phyloP scores from a whole-genome alignment of 2,797 vertebrate genomes.

The Poecilia gillii region DNA sequence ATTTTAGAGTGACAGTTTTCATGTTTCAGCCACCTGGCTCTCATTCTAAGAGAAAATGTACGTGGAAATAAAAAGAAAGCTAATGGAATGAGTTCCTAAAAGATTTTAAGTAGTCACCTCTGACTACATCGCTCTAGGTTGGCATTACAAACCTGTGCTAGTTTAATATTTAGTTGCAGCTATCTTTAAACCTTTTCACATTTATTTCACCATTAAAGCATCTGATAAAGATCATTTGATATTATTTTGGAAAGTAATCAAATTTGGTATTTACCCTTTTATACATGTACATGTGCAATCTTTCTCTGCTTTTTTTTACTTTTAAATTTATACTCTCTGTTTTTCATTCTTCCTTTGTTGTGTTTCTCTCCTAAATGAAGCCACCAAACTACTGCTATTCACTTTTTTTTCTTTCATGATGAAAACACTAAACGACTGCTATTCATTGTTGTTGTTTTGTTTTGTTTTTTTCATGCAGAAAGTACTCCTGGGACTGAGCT shows the following conservation, averaged over 20 bases:
- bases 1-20: neutral
- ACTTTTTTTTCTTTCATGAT: neutral
- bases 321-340: neutral
- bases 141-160: neutral
- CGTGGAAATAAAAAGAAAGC: neutral
- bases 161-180: neutral
- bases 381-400: no score
- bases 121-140: neutral
- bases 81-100: neutral
- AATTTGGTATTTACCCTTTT: neutral
- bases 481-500: neutral
- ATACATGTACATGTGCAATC: neutral
- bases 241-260: neutral
- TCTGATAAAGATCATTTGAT: neutral
- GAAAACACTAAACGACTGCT: no score
- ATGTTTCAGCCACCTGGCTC: neutral
- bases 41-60: neutral
- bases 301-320: neutral
- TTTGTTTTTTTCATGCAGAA: neutral
- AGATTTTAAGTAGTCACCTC: neutral
- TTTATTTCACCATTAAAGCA: neutral
- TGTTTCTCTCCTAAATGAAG: neutral
- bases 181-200: neutral
- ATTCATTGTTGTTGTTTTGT: neutral
- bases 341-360: neutral